Evolutionary conservation across 1,140 invertebrate species (phyloP).

Genomic region (Cyclargus thomasi): DNA sequence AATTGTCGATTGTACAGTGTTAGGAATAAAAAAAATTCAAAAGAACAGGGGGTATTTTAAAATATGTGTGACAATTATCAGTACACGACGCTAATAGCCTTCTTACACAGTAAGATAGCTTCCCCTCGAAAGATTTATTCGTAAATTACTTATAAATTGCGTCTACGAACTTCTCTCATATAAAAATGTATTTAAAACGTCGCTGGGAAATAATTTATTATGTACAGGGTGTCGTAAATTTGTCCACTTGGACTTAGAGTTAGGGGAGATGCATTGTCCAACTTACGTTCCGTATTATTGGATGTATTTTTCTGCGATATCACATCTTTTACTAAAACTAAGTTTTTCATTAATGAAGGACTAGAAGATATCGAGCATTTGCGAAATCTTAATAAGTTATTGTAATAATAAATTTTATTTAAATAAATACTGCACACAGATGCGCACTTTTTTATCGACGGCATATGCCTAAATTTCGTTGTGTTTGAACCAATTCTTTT

Average conservation of each 20-base stretch:
- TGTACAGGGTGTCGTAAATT: slow-evolving; percentile 64
- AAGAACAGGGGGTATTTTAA: slow-evolving; percentile 53
- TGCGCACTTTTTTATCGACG: too few relatives aligned
- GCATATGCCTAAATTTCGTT: too few relatives aligned
- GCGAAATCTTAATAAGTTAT: too few relatives aligned
- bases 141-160: slow-evolving; percentile 73
- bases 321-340: too few relatives aligned
- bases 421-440: too few relatives aligned
- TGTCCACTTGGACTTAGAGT: slow-evolving; percentile 63
- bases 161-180: slow-evolving; percentile 45
- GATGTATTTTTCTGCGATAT: neutral
- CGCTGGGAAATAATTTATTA: slow-evolving; percentile 69
- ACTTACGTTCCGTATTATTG: slow-evolving; percentile 28
- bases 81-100: slow-evolving; percentile 68
- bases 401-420: too few relatives aligned
- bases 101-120: slow-evolving; percentile 62
- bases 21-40: slow-evolving; percentile 17
- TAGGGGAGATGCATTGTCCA: slow-evolving; percentile 47
- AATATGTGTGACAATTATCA: slow-evolving; percentile 74
- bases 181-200: slow-evolving; percentile 75
- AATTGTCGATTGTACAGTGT: neutral
- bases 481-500: too few relatives aligned
- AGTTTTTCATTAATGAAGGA: too few relatives aligned
- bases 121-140: slow-evolving; percentile 68
- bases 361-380: too few relatives aligned